Base-by-base conservation (phyloP, 1,140 invertebrate genomes). In the Danaus melanippus region DNA sequence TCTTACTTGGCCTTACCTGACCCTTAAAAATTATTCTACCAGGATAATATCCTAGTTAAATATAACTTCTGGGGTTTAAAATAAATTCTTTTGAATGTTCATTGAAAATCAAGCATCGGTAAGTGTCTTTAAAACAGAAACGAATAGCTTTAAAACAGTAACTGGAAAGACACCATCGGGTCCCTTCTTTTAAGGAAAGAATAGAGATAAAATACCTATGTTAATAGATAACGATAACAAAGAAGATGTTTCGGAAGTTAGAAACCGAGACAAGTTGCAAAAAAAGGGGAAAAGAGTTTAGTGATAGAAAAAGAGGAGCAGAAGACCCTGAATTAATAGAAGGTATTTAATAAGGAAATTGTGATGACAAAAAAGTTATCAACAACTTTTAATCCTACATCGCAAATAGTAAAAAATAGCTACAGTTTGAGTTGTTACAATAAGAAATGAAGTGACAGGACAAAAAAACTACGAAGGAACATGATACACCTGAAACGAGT, bases 161-260 rank as follows among this genome's bases (percentile, higher is more conserved):
- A 67, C 65, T n/a, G 68, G 65, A 0, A 63, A 55, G 56, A 39
- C 65, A n/a, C 68, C 65, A 3, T 3, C 55, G 12, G 64, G 67
- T 11, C 11, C 67, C n/a, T 67, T 70, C 32, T 63, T 48, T 10
- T 15, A 55, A 9, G 49, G 60, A 9, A 9, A 51, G 42, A 53
- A 50, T 48, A 55, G 58, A 11, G 66, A 69, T 17, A 71, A 71
- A 42, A 17, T 67, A 1, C 67, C 67, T 9, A 48, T 46, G n/a
- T 21, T 53, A 0, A 1, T 3, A 12, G 45, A 56, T 42, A 42
- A 48, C 12, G 49, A 53, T 48, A 1, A 46, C n/a, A 48, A 50
- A 39, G 4, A 10, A 5, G 3, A 12, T 3, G 58, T 60, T 43
- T 9, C 11, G 15, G 65, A 67, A 8, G 50, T 52, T n/a, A n/a